Base-by-base conservation (phyloP, 2,113 vertebrate species). In the Hippocampus mohnikei region DNA sequence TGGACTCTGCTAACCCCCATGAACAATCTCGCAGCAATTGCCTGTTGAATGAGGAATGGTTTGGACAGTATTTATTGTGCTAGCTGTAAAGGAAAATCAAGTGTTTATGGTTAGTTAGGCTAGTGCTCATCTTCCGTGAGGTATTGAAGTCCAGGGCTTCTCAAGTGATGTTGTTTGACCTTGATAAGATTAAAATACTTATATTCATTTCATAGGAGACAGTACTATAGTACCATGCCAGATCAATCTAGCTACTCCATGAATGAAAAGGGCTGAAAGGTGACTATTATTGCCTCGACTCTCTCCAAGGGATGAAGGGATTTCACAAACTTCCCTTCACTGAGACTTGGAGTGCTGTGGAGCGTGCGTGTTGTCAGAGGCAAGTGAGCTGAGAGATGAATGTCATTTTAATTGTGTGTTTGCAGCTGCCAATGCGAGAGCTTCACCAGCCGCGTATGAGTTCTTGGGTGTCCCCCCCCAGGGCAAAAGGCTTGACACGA, bases 381-480 rank as follows among this genome's bases (percentile, higher is more conserved):
- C 82, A 82, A 89, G 86, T 41, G 73, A 86, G 81, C 82, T 71
- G 80, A 84, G 75, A 86, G 71, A 71, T 21, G 66, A 80, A 75
- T 76, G 84, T 86, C 84, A 83, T 80, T 88, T 86, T 88, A 88
- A 90, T 88, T 89, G 76, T 72, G 72, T 55, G 73, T 83, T 88
- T 87, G 76, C n/a, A 33, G 80, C 77, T 72, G 62, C 70, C 37
- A 18, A 64, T 74, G 71, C 73, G 75, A 23, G 44, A 75, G 69
- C 44, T 70, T 74, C 69, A 40, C 66, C 72, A 68, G 80, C 83
- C 82, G 73, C 84, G 88, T 85, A 87, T 89, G 74, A 90, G 83
- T 77, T 88, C 64, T 77, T 80, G 65, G 73, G 77, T 84, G 81
- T 69, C 81, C 73, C 71, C 81, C 73, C 66, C 79, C 64, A 83